Evolutionary conservation across 2,888 invertebrate genomes (phyloP), one percentile per base, ranked within the genome.

Genomic region (Gasteruption jaculator): DNA sequence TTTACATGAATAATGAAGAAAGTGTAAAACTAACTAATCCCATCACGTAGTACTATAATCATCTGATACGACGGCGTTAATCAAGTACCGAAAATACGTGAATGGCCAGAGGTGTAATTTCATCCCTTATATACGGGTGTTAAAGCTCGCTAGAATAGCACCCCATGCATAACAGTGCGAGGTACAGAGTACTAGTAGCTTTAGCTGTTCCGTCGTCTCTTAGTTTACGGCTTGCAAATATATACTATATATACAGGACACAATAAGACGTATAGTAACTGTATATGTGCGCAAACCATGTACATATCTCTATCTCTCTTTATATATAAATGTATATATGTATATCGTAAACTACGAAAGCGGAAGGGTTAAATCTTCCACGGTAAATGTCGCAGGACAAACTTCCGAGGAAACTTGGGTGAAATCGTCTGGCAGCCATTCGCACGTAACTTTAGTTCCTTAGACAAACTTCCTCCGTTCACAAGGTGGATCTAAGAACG

Each of bases 341-440:
- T 4, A 38, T 49, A 52, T 61, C 62, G 60, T 62, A 60, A 62
- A 62, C 46, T 48, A 57, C 53, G 43, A 35, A 40, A 42, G 55
- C 54, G 55, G 56, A 62, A 60, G 60, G 60, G 56, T 61, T 61
- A 62, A 61, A 62, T 61, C 61, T 61, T 57, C 46, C 53, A 52
- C 54, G 60, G 52, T 57, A 60, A 61, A 62, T 58, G 60, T 55
- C 49, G 57, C 53, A 56, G 49, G 58, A 59, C 55, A 54, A 55
- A 59, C 53, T 60, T 59, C 43, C 51, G 53, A 49, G 58, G 54
- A 55, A 60, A 61, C 57, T 61, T 58, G 59, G 53, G 41, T 41
- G 56, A 57, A 60, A 61, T 60, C 57, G 60, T 50, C 46, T 46
- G 53, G 46, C 45, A 45, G 45, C 53, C 54, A 48, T 54, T 54